Evolutionary conservation across 2,113 vertebrate genomes (phyloP).

Genomic region (Rhinopomastus cyanomelas): DNA sequence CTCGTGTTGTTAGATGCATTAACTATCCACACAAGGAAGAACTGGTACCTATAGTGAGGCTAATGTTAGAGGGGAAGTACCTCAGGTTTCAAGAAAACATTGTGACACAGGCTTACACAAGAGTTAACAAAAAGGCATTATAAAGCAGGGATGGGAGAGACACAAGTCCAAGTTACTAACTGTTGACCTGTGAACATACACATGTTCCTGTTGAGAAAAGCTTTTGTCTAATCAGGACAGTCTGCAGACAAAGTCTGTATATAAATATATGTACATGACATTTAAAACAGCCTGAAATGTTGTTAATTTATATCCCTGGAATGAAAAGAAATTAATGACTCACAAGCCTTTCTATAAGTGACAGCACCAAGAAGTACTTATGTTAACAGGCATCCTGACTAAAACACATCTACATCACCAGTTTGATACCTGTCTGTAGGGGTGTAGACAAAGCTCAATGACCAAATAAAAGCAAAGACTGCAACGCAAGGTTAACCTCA

Average conservation of each 20-base stretch:
- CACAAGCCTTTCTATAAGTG: background rate
- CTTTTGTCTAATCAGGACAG: background rate
- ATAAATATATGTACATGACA: background rate
- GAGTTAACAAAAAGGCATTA: background rate
- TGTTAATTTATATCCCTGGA: background rate
- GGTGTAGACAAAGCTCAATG: background rate
- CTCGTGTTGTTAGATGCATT: background rate
- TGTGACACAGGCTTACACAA: background rate
- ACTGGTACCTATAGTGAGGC: background rate
- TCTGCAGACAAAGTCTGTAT: background rate
- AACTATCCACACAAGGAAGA: background rate
- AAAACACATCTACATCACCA: background rate
- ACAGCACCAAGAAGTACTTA: background rate
- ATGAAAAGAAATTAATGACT: background rate
- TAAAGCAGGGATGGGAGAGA: background rate
- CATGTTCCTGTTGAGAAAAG: background rate
- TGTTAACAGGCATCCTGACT: background rate
- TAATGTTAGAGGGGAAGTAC: background rate
- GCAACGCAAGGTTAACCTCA: background rate
- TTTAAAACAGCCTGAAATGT: background rate
- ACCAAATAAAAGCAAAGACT: background rate
- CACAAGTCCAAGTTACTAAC: background rate
- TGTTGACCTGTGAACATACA: background rate
- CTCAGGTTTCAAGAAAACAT: background rate
- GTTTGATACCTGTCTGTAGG: background rate